Evolutionary conservation across 2,888 invertebrate genomes (phyloP), one percentile per base, ranked within the genome.

Genomic region (Ophion ellenae): DNA sequence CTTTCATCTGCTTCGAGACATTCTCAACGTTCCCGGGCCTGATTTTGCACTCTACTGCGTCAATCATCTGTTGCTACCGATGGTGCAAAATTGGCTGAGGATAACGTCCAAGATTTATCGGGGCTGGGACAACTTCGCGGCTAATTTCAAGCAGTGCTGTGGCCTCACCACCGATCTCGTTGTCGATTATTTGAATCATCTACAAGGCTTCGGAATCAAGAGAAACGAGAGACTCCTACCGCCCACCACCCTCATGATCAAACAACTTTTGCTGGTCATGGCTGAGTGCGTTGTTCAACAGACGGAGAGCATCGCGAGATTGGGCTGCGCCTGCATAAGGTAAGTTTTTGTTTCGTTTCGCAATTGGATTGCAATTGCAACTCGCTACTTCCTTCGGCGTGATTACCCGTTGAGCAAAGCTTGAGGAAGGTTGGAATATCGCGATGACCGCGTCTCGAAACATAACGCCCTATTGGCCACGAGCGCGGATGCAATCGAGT

Each of bases 71-170:
- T 94, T 99, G 9, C 95, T 99, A 78, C 99, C 99, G 0, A 97
- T 98, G 95, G 97, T 99, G 20, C 99, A 99, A 94, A 97, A 97
- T 91, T 99, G 99, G 99, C 94, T 99, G 84, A 95, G 98, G 14
- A 95, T 95, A 88, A 96, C 96, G 28, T 95, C 96, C 20, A 96
- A 97, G 89, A 96, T 96, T 7, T 96, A 96, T 89, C 95, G 96
- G 87, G 96, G 97, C 87, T 96, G 97, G 96, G 96, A 97, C 89
- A 95, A 95, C 88, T 96, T 97, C 74, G 97, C 97, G 93, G 97
- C 98, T 87, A 98, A 98, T 94, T 99, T 99, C 92, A 99, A 99
- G 92, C 99, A 99, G 92, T 98, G 98, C 92, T 98, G 98, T 91
- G 99, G 99, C 10, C 96, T 98, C 94, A 97, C 98, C 14, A 98